These are phyloP conservation scores for Nemoura dubitans DNA, from an alignment of 2,888 invertebrate species.

Conservation along the genomic window DNA sequence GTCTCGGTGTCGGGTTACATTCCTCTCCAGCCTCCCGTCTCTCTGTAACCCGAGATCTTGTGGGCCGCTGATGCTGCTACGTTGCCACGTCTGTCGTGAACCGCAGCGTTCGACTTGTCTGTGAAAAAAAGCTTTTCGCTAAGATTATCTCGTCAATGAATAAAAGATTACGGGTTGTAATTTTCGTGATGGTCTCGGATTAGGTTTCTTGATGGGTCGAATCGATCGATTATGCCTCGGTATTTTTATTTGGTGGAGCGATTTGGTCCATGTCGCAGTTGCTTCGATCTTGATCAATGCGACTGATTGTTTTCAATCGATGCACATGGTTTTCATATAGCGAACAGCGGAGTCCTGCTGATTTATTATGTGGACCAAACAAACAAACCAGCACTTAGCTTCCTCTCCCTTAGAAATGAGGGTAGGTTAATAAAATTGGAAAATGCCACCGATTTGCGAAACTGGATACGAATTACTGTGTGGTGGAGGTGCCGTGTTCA, in stretches of 20 bases:
- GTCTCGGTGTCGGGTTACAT: conserved; percentile 49
- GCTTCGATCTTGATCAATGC: not conserved
- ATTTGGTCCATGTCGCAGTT: not conserved
- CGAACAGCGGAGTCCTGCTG: not conserved
- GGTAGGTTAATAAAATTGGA: not conserved
- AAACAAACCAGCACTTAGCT: not conserved
- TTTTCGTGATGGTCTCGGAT: not conserved
- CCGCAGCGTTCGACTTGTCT: not conserved
- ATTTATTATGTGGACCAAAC: not conserved
- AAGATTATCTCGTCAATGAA: conserved; percentile 4
- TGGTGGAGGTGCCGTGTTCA: not conserved
- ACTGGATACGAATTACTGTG: not conserved
- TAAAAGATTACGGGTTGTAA: not conserved
- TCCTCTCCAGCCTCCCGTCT: conserved; percentile 48
- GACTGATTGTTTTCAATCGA: not conserved
- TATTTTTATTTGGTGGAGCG: not conserved
- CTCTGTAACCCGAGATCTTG: conserved; percentile 47
- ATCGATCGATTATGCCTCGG: not conserved
- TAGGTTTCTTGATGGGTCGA: not conserved
- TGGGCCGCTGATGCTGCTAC: not conserved
- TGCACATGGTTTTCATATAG: not conserved
- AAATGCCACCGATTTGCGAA: not conserved
- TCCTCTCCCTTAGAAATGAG: not conserved
- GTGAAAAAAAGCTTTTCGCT: not conserved
- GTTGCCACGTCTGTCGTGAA: not conserved